Evolutionary conservation across 2,113 vertebrate genomes (phyloP), one percentile per base, ranked within the genome.

Genomic region (Ursus arctos): DNA sequence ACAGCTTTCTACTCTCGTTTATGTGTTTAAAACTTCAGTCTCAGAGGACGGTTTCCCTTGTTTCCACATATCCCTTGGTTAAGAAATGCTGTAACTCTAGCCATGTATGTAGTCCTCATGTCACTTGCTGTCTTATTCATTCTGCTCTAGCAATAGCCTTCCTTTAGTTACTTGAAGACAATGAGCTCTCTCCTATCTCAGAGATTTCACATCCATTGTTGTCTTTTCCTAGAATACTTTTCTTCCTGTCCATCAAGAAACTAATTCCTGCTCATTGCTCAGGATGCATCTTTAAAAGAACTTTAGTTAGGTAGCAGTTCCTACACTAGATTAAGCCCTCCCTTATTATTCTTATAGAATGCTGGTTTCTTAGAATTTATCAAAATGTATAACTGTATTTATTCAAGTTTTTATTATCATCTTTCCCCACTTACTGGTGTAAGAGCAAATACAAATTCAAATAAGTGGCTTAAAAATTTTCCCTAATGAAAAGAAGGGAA

Each of bases 401-500:
- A 88, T 84, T n/a, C 14, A 63, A 85, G 7, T 55, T n/a, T 43
- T 49, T 90, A 84, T 55, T 67, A 2, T n/a, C 90, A 36, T 90
- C 67, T 77, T 95, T 67, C 15, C 7, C 18, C 24, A 87, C 1
- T 65, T 82, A 77, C 59, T 63, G 31, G 12, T 79, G 4, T 26
- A 85, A 59, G 59, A 31, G 19, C 9, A 88, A 87, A 77, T 47
- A 40, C 19, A 76, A 76, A 76, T 92, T 31, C 84, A 96, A 96
- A 80, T 74, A 86, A 97, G 4, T 36, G 26, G 67, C 28, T 87
- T 87, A 87, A 93, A 91, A 90, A 91, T 51, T 93, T 21, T 95
- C 53, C 36, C 21, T 74, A 10, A 6, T 55, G 47, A 79, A 87
- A 96, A 67, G 57, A 85, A 95, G 24, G 36, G 71, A 77, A 65